Percentiles rank a stretch among this genome's conserved stretches.
Conservation (phyloP, 2,797 vertebrate species). For the Novumbra hubbsi region DNA sequence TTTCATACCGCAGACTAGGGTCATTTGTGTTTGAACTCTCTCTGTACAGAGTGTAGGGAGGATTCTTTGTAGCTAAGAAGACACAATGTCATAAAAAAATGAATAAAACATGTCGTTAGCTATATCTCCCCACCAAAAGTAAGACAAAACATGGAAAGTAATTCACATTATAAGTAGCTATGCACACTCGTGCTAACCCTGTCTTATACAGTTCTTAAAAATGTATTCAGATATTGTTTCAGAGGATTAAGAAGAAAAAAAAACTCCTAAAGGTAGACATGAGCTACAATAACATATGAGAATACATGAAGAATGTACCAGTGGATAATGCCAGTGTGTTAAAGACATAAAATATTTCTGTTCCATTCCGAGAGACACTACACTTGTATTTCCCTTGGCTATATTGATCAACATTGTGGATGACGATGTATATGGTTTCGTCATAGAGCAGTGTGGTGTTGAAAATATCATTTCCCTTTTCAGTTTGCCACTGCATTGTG, state of each 20-base stretch:
- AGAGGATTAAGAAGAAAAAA: too few relatives aligned
- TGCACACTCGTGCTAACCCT: too few relatives aligned
- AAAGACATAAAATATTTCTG: rapidly evolving
- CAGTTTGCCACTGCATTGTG: constrained; percentile 21
- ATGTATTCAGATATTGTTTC: too few relatives aligned
- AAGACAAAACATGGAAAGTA: too few relatives aligned
- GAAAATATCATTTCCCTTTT: neutral
- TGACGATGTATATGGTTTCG: constrained; percentile 11
- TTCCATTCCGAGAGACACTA: constrained; percentile 3
- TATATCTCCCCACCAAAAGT: too few relatives aligned
- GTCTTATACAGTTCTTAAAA: too few relatives aligned
- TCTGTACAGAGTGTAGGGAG: neutral
- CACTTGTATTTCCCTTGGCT: constrained; percentile 26
- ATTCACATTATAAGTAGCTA: too few relatives aligned
- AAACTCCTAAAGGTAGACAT: too few relatives aligned
- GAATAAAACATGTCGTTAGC: neutral
- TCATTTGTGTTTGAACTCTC: neutral
- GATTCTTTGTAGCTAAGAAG: neutral
- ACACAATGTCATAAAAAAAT: neutral
- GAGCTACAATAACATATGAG: neutral
- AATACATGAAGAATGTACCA: neutral
- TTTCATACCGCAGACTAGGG: too few relatives aligned
- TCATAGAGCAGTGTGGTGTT: constrained; percentile 21
- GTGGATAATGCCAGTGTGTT: neutral
- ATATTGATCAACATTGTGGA: constrained; percentile 14